Evolutionary conservation across 1,140 invertebrate genomes (phyloP).

Genomic region (Leptinotarsa lineolata): DNA sequence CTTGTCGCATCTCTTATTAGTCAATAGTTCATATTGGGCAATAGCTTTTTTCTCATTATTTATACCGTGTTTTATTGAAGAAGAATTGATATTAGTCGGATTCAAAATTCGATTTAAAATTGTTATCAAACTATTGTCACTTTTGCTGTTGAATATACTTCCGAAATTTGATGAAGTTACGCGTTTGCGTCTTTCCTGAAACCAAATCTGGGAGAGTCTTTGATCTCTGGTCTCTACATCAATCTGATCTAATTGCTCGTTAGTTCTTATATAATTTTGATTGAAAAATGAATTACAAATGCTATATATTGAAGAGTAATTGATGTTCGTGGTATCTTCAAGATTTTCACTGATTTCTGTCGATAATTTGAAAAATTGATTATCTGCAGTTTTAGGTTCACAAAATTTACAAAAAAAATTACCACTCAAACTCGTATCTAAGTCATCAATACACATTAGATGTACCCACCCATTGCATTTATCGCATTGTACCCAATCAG

Average conservation of each 20-base stretch:
- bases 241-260: background rate
- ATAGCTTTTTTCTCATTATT: too few relatives aligned
- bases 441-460: background rate
- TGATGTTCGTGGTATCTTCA: background rate
- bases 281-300: constrained; percentile 8
- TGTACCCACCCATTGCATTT: background rate
- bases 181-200: background rate
- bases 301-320: background rate
- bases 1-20: too few relatives aligned
- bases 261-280: background rate
- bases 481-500: background rate
- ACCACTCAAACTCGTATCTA: background rate
- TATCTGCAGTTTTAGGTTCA: background rate
- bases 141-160: too few relatives aligned
- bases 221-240: background rate
- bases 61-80: too few relatives aligned
- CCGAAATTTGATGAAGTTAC: too few relatives aligned
- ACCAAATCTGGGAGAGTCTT: constrained; percentile 5
- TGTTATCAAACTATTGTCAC: too few relatives aligned
- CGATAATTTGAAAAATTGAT: background rate
- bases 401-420: background rate
- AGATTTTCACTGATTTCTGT: background rate
- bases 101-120: too few relatives aligned
- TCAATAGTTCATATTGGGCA: too few relatives aligned
- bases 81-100: too few relatives aligned